phyloP scores from a whole-genome alignment of 2,113 vertebrate species.

The Ictidomys tridecemlineatus region DNA sequence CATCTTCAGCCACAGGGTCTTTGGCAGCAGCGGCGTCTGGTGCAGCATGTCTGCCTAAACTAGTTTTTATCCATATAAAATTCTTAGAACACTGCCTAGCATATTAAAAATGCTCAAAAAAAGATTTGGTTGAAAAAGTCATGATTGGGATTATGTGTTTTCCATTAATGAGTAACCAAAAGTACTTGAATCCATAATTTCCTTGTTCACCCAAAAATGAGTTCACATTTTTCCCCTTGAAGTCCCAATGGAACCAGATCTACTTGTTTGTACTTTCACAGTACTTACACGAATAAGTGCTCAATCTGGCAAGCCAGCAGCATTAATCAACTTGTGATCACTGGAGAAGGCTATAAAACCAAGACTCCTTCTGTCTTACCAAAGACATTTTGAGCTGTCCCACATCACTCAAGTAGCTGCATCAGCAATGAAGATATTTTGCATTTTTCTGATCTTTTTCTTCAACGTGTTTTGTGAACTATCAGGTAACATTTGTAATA shows the following conservation, averaged over 20 bases:
- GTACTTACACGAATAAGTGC: neutral
- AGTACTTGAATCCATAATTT: neutral
- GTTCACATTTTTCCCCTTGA: neutral
- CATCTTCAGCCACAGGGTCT: too few relatives aligned
- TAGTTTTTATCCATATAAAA: neutral
- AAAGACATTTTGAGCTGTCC: conserved; percentile 3
- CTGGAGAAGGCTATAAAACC: conserved; percentile 66
- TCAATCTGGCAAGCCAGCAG: conserved; percentile 5
- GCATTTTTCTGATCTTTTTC: conserved; percentile 59
- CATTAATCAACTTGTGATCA: conserved; percentile 57
- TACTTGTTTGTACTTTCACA: conserved; percentile 54
- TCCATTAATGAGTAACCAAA: neutral
- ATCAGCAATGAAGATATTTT: conserved; percentile 65
- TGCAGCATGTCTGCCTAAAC: neutral
- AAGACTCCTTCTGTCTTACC: neutral
- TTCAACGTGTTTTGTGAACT: conserved; percentile 58
- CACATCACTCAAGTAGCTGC: neutral
- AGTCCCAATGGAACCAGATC: neutral
- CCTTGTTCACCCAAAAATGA: neutral
- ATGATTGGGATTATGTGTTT: neutral
- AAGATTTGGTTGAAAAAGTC: neutral
- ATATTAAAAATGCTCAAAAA: neutral
- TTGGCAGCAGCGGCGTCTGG: too few relatives aligned
- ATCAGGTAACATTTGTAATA: conserved; percentile 64
- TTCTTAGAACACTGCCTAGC: neutral